These are phyloP conservation scores for Lethocerus indicus DNA, from an alignment of 1,140 invertebrate species.

Conservation along the genomic window DNA sequence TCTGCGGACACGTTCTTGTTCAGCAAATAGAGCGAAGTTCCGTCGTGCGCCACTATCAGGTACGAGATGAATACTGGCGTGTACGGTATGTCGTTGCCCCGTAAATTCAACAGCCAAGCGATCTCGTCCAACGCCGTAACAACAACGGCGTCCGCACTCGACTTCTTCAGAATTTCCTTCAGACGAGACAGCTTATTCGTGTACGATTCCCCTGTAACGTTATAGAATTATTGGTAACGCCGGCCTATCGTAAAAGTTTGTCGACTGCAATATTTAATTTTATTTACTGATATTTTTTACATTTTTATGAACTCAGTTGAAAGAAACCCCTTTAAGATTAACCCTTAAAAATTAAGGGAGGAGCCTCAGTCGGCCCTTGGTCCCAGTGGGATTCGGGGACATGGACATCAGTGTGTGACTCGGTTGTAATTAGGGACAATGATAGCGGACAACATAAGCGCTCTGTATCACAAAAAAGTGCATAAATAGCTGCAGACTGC, in stretches of 20 bases:
- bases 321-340: not conserved
- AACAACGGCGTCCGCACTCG: conserved; percentile 29
- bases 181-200: conserved; percentile 29
- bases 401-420: too few species aligned
- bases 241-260: not conserved
- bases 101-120: conserved; percentile 50
- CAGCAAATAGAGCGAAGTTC: conserved; percentile 24
- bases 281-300: not conserved
- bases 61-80: conserved; percentile 49
- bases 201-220: conserved; percentile 26
- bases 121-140: conserved; percentile 44
- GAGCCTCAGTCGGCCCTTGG: too few species aligned
- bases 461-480: too few species aligned
- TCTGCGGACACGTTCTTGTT: conserved; percentile 23
- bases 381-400: too few species aligned
- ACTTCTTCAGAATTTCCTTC: conserved; percentile 27
- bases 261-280: not conserved
- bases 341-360: not conserved
- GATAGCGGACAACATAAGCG: too few species aligned
- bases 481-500: too few species aligned
- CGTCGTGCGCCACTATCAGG: conserved; percentile 30
- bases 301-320: not conserved
- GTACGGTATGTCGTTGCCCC: conserved; percentile 45
- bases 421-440: too few species aligned
- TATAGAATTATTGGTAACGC: too few species aligned